Evolutionary conservation across 2,113 vertebrate genomes (phyloP).

Genomic region (Theristicus caerulescens): DNA sequence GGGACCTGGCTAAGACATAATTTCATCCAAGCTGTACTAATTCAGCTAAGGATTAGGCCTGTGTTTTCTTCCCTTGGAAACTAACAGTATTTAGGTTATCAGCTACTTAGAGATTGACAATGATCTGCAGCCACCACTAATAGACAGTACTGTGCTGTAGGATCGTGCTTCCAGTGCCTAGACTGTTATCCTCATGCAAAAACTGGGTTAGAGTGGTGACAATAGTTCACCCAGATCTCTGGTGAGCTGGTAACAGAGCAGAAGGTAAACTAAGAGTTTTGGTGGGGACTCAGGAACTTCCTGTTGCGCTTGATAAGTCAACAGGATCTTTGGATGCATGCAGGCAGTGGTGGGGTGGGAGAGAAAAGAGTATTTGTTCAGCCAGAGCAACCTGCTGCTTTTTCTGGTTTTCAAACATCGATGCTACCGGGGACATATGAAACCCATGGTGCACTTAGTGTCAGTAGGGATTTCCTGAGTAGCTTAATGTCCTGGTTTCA

Average conservation of each 20-base stretch:
- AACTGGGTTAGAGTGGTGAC: neutral
- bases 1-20: neutral
- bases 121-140: neutral
- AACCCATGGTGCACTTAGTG: neutral
- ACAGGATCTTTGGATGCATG: neutral
- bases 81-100: neutral
- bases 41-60: neutral
- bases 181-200: neutral
- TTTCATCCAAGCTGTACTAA: neutral
- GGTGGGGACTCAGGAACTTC: neutral
- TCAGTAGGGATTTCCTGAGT: neutral
- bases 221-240: neutral
- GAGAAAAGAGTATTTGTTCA: neutral
- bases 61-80: neutral
- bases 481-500: neutral
- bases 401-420: neutral
- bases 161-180: neutral
- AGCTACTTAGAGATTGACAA: neutral
- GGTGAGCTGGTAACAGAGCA: neutral
- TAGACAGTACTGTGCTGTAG: neutral
- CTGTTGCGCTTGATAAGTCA: neutral
- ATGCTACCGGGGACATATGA: fast-evolving
- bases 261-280: neutral
- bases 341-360: neutral
- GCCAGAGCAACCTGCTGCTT: neutral